Evolutionary conservation across 2,888 invertebrate species (phyloP).

Genomic region (Therioaphis trifolii): DNA sequence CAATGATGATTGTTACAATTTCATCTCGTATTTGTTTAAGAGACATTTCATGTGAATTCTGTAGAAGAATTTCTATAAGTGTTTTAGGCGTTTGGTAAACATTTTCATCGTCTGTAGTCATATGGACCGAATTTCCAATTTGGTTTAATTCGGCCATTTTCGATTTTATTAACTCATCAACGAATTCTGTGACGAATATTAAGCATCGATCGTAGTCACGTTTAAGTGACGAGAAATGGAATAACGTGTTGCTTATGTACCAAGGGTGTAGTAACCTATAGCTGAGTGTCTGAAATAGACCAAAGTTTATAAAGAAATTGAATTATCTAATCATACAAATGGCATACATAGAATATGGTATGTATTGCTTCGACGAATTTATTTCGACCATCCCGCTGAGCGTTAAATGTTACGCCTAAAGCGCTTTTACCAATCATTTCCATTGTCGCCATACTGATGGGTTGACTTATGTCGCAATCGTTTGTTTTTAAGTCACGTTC

Average conservation of each 20-base stretch:
- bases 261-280: slow-evolving; percentile 50
- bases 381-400: slow-evolving; percentile 57
- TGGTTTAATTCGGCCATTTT: slow-evolving; percentile 38
- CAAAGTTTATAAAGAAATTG: too few species aligned
- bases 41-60: slow-evolving; percentile 42
- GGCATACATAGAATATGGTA: too few species aligned
- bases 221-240: slow-evolving; percentile 17
- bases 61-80: slow-evolving; percentile 45
- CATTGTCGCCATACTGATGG: slow-evolving; percentile 63
- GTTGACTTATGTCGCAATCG: slow-evolving; percentile 45
- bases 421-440: slow-evolving; percentile 64
- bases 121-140: neutral
- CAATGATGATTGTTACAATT: slow-evolving; percentile 64
- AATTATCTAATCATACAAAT: too few species aligned
- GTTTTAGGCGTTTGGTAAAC: slow-evolving; percentile 27
- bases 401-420: slow-evolving; percentile 63
- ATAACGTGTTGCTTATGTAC: slow-evolving; percentile 50
- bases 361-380: slow-evolving; percentile 54
- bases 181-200: slow-evolving; percentile 46
- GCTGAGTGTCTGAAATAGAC: too few species aligned
- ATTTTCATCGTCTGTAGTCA: neutral
- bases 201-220: slow-evolving; percentile 17
- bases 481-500: neutral
- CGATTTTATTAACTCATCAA: slow-evolving; percentile 29
- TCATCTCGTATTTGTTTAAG: slow-evolving; percentile 64